A percentile compares a stretch with the other conserved stretches of the same genome.
These are phyloP conservation scores for Ia io DNA, from an alignment of 2,113 vertebrate species.

Conservation along the genomic window DNA sequence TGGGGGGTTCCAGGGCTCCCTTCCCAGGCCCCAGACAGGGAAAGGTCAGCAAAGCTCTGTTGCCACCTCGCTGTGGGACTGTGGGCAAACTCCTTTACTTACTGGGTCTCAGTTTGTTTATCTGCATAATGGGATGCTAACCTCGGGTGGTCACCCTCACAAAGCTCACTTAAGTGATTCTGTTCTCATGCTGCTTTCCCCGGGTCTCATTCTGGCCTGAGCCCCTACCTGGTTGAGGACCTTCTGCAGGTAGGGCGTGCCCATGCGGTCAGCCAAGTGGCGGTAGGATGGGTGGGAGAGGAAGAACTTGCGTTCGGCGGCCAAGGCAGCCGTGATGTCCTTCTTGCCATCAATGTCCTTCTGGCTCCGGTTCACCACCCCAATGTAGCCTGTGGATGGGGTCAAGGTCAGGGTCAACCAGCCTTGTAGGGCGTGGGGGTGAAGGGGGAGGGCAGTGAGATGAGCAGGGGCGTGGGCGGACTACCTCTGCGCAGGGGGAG, in stretches of 20 bases:
- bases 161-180: background rate
- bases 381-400: constrained; percentile 90
- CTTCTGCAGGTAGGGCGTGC: constrained; percentile 97
- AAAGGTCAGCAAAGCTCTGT: background rate
- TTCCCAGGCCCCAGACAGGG: background rate
- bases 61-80: background rate
- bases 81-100: background rate
- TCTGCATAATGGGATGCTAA: background rate
- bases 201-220: background rate
- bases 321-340: constrained; percentile 95
- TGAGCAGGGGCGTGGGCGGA: background rate
- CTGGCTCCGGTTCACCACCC: constrained; percentile 98
- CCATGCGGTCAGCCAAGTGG: constrained; percentile 99
- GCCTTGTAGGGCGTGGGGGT: background rate
- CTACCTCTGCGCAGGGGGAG: constrained; percentile 95
- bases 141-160: background rate
- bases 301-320: constrained; percentile 97
- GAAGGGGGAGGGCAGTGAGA: background rate
- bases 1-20: background rate
- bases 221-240: constrained; percentile 93
- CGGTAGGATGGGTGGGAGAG: constrained; percentile 95
- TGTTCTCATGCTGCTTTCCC: background rate
- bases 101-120: background rate
- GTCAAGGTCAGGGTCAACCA: background rate
- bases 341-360: constrained; percentile 99